Evolutionary conservation across 2,113 vertebrate species (phyloP).

Genomic region (Pyxicephalus adspersus): DNA sequence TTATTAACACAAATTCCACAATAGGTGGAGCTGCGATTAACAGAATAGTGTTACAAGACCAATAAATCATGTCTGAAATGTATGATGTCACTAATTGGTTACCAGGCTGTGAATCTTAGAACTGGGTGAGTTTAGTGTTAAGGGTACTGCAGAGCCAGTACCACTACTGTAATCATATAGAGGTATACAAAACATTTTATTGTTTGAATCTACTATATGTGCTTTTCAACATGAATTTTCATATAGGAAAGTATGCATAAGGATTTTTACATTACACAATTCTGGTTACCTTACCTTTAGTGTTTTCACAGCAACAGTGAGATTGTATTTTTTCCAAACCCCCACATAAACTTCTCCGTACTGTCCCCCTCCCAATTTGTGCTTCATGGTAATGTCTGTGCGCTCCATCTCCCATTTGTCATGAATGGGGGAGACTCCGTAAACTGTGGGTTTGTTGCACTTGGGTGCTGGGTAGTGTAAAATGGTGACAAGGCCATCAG

Average conservation of each 20-base stretch:
- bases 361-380: slow-evolving; percentile 97
- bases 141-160: no score
- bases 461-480: slow-evolving; percentile 97
- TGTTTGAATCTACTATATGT: background rate
- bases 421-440: slow-evolving; percentile 98
- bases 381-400: slow-evolving; percentile 99
- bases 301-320: slow-evolving; percentile 97
- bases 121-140: no score
- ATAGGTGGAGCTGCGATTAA: no score
- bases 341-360: slow-evolving; percentile 98
- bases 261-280: no score
- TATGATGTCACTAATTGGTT: no score
- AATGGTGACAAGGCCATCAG: slow-evolving; percentile 95
- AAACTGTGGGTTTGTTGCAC: slow-evolving; percentile 98
- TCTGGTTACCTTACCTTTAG: slow-evolving; percentile 80
- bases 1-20: no score
- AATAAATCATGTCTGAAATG: no score
- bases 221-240: background rate
- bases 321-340: slow-evolving; percentile 97
- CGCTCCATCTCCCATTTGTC: slow-evolving; percentile 99
- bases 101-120: no score
- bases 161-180: no score
- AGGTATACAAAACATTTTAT: no score
- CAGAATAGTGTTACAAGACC: no score
- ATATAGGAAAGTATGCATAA: background rate